Percentiles rank a stretch among this genome's conserved stretches.
phyloP scores from a whole-genome alignment of 2,113 vertebrate species.

The Oxygymnocypris stewartii region DNA sequence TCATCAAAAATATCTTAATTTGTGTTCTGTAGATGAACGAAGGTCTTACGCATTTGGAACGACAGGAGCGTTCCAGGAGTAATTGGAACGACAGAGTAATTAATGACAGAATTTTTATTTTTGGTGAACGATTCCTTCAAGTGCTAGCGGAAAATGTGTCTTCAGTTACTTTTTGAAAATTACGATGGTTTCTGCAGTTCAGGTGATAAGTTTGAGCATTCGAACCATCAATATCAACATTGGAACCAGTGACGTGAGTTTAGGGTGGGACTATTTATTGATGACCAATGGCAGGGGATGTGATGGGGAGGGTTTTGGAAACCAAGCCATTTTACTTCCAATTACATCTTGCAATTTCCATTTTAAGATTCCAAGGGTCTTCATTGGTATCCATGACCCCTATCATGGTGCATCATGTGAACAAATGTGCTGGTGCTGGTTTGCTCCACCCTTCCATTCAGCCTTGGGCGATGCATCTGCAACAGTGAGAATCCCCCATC shows the following conservation, averaged over 20 bases:
- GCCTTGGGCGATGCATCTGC: slow-evolving; percentile 71
- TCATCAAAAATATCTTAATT: too few relatives aligned
- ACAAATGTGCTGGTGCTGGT: slow-evolving; percentile 2
- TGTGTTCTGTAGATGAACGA: too few relatives aligned
- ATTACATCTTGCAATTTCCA: background rate
- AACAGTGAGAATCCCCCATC: slow-evolving; percentile 66
- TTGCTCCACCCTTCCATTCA: slow-evolving; percentile 62
- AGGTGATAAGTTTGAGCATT: background rate
- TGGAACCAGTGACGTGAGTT: background rate
- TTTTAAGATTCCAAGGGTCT: background rate
- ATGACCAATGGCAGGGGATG: background rate
- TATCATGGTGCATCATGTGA: slow-evolving; percentile 34
- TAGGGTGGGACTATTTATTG: background rate
- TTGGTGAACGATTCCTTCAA: too few relatives aligned
- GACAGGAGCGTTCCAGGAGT: too few relatives aligned
- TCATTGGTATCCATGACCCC: slow-evolving; percentile 22
- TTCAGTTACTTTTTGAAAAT: too few relatives aligned
- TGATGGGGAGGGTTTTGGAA: background rate
- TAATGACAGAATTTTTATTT: too few relatives aligned
- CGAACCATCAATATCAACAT: background rate
- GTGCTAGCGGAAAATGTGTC: too few relatives aligned
- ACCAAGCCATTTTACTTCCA: background rate
- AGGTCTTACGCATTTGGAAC: too few relatives aligned
- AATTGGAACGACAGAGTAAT: too few relatives aligned
- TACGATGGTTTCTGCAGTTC: too few relatives aligned